Evolutionary conservation across 2,113 vertebrate genomes (phyloP).

Genomic region (Xenus cinereus): DNA sequence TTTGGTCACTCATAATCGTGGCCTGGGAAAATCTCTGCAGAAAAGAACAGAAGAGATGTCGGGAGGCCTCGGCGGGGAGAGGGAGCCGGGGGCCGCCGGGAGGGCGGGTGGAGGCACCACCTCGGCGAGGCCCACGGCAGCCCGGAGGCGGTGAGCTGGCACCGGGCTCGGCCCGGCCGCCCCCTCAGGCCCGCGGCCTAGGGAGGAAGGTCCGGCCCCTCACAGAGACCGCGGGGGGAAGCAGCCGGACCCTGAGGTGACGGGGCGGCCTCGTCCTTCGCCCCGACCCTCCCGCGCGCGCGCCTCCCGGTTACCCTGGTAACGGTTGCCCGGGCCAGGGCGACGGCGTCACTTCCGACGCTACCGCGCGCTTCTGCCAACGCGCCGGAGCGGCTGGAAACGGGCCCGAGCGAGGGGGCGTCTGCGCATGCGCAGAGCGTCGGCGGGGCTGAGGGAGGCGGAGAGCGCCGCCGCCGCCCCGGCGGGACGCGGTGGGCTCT

Average conservation of each 20-base stretch:
- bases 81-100: not conserved
- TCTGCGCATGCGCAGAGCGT: rapidly evolving
- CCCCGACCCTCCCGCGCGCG: not conserved
- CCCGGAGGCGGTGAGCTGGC: not conserved
- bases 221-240: not conserved
- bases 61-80: not conserved
- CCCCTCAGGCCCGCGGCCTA: not conserved
- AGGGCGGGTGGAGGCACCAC: not conserved
- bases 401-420: rapidly evolving
- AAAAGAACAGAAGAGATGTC: not conserved
- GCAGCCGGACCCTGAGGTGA: not conserved
- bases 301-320: not conserved
- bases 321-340: slow-evolving; percentile 55
- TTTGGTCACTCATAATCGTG: slow-evolving; percentile 89
- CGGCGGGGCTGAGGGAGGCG: not conserved
- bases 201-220: not conserved
- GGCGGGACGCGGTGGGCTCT: rapidly evolving
- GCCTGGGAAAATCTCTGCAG: not conserved
- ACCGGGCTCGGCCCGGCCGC: not conserved
- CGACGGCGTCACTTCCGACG: slow-evolving; percentile 37
- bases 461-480: rapidly evolving
- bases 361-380: no score
- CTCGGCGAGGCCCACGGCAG: not conserved
- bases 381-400: not conserved
- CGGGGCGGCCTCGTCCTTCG: not conserved